Base-by-base conservation (phyloP, 2,113 vertebrate species). In the Agelaius phoeniceus region DNA sequence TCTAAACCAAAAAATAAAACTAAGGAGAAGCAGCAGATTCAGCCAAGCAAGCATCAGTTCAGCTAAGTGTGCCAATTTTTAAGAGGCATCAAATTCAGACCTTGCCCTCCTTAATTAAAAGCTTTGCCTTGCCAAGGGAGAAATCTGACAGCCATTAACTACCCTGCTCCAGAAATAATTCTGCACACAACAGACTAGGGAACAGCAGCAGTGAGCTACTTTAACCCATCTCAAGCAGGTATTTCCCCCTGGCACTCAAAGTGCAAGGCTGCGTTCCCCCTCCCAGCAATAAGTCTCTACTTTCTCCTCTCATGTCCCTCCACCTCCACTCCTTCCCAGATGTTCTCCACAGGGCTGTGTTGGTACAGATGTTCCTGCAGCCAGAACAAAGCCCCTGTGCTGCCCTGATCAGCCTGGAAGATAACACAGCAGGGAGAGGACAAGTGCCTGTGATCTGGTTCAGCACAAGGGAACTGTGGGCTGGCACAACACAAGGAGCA, bases 241-340 rank as follows among this genome's bases (percentile, higher is more conserved):
- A 87, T 49, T 96, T 98, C 86, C 97, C 98, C 98, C 98, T 97
- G 97, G 92, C 96, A 89, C 98, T 97, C 87, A 80, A 80, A 98
- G 91, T 74, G 89, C n/a, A 52, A 93, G 26, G 37, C 8, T 68
- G n/a, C 61, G 41, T 62, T 88, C 41, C 54, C 16, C 57, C 9
- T 15, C 62, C 33, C 82, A 83, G 41, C 49, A 76, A 63, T 62
- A 84, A 54, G 66, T 41, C 33, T 44, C 62, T 75, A 6, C 28
- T 61, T 79, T 79, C 46, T 66, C 52, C 35, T 58, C n/a, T 49
- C 27, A 5, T 11, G 69, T 94, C 62, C 79, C 67, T 62, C 39
- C 58, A 87, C 58, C 61, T 92, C 71, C 75, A 21, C 62, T 88
- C 39, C 71, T 59, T 58, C 63, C 80, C 80, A 77, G 31, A 27